A percentile compares a stretch with the other conserved stretches of the same genome.
Evolutionary conservation across 2,888 invertebrate species (phyloP).

Genomic region (Melanostoma scalare): DNA sequence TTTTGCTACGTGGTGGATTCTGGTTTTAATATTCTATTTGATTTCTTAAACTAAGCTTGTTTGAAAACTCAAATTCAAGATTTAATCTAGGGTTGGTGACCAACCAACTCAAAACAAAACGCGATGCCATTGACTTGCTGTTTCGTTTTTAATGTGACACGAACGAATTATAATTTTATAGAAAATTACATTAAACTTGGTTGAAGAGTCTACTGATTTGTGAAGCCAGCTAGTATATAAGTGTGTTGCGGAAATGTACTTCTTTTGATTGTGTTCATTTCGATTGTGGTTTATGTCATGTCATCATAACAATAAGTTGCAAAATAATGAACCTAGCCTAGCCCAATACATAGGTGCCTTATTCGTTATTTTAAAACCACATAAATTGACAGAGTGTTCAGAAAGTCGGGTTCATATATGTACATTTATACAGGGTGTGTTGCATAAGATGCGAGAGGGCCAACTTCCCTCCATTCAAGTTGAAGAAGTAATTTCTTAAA

Average conservation of each 20-base stretch:
- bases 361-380: too few species aligned
- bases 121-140: slow-evolving; percentile 35
- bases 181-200: slow-evolving; percentile 33
- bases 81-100: slow-evolving; percentile 35
- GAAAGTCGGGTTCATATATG: too few species aligned
- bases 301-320: too few species aligned
- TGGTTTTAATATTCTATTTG: slow-evolving; percentile 29
- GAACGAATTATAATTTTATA: slow-evolving; percentile 24
- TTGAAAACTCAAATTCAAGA: neutral
- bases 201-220: neutral
- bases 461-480: too few species aligned
- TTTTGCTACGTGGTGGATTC: slow-evolving; percentile 32
- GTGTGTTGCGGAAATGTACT: slow-evolving; percentile 56
- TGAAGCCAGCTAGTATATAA: neutral
- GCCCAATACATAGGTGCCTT: too few species aligned
- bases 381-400: too few species aligned
- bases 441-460: too few species aligned
- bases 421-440: too few species aligned
- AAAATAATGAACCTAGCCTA: too few species aligned
- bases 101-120: slow-evolving; percentile 30
- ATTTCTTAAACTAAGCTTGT: slow-evolving; percentile 15
- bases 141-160: slow-evolving; percentile 26
- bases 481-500: too few species aligned
- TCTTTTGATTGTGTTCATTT: slow-evolving; percentile 30
- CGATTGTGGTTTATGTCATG: too few species aligned